Evolutionary conservation across 2,113 vertebrate genomes (phyloP), one percentile per base, ranked within the genome.

Genomic region (Cephalopterus ornatus): DNA sequence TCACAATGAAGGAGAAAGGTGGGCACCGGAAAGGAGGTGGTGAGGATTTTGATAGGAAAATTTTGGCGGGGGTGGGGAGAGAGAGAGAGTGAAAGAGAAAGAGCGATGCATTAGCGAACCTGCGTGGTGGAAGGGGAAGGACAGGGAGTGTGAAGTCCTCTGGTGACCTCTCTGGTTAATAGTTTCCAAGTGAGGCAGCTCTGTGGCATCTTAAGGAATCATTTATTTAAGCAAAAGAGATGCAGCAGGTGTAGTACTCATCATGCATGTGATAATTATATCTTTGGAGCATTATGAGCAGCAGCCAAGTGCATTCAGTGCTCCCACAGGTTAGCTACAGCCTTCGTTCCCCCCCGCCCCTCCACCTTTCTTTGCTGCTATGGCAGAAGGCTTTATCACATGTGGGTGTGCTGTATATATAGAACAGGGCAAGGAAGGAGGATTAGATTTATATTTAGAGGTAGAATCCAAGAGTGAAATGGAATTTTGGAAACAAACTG

Each of bases 181-280:
- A 32, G 32, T 23, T 94, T 74, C n/a, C 66, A 79, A 73, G 52
- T 27, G 74, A 96, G 73, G 16, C 8, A 86, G 82, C 35, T 42
- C 42, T 50, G 44, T 49, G 14, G 13, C 23, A 53, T 18, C 88
- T 96, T 95, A 81, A 94, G 94, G 77, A 78, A 88, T 95, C 76
- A 89, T 95, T 97, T 89, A 76, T 94, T 96, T 85, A 96, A 95
- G 82, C 58, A 91, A 85, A 96, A 95, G 72, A 94, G 93, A 94
- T 96, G 81, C 96, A 95, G 96, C 97, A 98, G 97, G 96, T 98
- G 95, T 97, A 95, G 91, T 96, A 97, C 80, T 92, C 95, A 96
- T 97, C 53, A 63, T 68, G 79, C 93, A 77, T 97, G 93, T 92
- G 95, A 93, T 97, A 96, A 98, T 97, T 97, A 71, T 75, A 96